Evolutionary conservation across 2,797 vertebrate genomes (phyloP), one percentile per base, ranked within the genome.

Genomic region (Cyclura pinguis): DNA sequence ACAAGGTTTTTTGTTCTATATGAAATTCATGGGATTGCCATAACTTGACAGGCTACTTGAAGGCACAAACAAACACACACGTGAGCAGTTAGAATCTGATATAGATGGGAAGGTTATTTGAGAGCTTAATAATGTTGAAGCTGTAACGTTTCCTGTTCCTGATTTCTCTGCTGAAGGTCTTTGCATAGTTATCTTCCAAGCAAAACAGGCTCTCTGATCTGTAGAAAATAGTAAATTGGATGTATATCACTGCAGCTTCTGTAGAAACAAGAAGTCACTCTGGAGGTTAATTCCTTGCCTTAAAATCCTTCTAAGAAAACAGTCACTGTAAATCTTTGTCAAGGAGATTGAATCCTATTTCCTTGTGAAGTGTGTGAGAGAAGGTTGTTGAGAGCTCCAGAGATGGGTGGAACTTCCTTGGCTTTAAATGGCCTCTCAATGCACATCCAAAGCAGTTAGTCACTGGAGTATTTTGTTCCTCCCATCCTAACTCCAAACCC

Each of bases 371-470:
- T 29, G 35, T 42, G 20, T 80, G 24, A 80, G 32, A 86, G 32
- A 90, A 57, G 38, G 12, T 72, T 80, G 74, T 72, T 90, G 80
- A 72, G 72, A 73, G 20, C 55, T 9, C 32, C 78, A 42, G 80
- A 83, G 64, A 90, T 83, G 85, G 78, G 84, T 90, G 78, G 86
- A 81, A 90, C 69, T 76, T 91, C 72, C 47, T 59, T 83, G 52
- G 67, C 78, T 86, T 86, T 90, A 90, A 80, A 86, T 85, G 80
- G 69, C 50, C 67, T 86, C 32, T 84, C 20, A 77, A 7, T 89
- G 4, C 38, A 38, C 22, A 55, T 90, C 69, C 69, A 87, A 77
- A 82, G 42, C 57, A 87, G 52, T 86, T 86, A 86, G 77, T 81
- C 89, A 90, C 29, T 50, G 32, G 27, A 38, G 38, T 62, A 10